Percentiles rank a stretch among this genome's conserved stretches.
Evolutionary conservation across 2,888 invertebrate species (phyloP).

Genomic region (Temnothorax unifasciatus): DNA sequence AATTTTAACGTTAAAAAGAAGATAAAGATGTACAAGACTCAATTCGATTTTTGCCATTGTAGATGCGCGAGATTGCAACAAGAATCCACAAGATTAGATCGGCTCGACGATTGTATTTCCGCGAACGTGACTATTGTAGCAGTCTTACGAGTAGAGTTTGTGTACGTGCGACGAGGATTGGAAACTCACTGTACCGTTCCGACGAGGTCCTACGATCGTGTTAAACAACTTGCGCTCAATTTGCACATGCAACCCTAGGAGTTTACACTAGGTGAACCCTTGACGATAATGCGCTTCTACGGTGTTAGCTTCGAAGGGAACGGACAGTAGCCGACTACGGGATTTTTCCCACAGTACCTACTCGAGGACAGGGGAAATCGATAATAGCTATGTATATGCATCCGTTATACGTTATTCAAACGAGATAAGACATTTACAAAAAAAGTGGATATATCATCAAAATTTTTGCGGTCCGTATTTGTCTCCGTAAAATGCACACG

Average conservation of each 20-base stretch:
- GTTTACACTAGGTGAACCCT: constrained; percentile 76
- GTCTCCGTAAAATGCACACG: neutral
- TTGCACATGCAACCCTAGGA: constrained; percentile 77
- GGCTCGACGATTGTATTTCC: constrained; percentile 76
- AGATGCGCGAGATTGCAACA: constrained; percentile 66
- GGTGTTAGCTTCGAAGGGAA: constrained; percentile 63
- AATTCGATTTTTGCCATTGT: constrained; percentile 70
- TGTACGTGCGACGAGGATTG: constrained; percentile 68
- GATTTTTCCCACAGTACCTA: constrained; percentile 61
- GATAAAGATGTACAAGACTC: constrained; percentile 41
- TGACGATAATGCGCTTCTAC: constrained; percentile 76
- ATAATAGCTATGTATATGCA: constrained; percentile 21
- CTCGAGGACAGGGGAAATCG: constrained; percentile 29
- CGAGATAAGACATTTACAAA: neutral
- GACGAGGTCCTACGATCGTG: constrained; percentile 73
- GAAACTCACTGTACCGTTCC: constrained; percentile 65
- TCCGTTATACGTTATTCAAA: constrained; percentile 5
- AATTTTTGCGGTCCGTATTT: neutral
- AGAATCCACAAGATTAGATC: constrained; percentile 75
- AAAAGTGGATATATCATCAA: neutral
- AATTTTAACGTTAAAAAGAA: constrained; percentile 21
- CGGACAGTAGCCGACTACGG: constrained; percentile 63
- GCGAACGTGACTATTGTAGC: constrained; percentile 75
- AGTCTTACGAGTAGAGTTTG: constrained; percentile 59
- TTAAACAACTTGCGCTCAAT: constrained; percentile 79